Conservation (phyloP, 2,797 vertebrate species). For the Psittacula derbiana region DNA sequence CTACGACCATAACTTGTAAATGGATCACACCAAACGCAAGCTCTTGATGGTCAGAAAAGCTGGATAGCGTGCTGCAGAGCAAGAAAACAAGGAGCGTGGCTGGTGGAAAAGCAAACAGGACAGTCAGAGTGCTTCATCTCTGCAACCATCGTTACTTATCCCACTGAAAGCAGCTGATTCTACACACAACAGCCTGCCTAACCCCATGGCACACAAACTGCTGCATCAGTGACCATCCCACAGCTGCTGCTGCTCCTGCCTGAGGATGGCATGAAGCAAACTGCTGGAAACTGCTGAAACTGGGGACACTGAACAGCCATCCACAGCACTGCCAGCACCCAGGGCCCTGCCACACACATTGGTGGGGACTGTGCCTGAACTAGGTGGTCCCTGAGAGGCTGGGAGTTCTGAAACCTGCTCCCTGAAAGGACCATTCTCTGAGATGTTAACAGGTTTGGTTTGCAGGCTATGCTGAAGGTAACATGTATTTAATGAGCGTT, state of each 20-base stretch:
- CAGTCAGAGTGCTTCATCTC: not conserved
- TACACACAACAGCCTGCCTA: not conserved
- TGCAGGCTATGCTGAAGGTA: not conserved
- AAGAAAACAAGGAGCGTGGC: not conserved
- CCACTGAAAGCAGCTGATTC: not conserved
- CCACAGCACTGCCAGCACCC: not conserved
- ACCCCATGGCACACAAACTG: not conserved
- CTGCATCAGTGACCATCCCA: not conserved
- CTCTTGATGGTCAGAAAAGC: not conserved
- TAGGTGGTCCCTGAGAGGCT: not conserved
- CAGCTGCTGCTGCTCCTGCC: not conserved
- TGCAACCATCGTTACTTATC: not conserved
- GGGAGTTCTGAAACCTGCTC: not conserved
- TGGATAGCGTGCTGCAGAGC: not conserved
- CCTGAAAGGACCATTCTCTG: accelerated
- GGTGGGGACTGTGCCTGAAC: not conserved
- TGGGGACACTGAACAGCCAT: not conserved
- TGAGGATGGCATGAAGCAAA: accelerated
- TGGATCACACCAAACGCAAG: not conserved
- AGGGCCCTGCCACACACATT: accelerated
- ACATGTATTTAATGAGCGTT: accelerated
- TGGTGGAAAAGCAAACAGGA: not conserved
- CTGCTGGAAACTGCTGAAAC: accelerated
- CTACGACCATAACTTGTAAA: not conserved
- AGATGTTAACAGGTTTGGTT: not conserved